Percentiles rank a stretch among this genome's conserved stretches.
Conservation (phyloP, 2,888 invertebrate genomes). For the Erebia palarica region DNA sequence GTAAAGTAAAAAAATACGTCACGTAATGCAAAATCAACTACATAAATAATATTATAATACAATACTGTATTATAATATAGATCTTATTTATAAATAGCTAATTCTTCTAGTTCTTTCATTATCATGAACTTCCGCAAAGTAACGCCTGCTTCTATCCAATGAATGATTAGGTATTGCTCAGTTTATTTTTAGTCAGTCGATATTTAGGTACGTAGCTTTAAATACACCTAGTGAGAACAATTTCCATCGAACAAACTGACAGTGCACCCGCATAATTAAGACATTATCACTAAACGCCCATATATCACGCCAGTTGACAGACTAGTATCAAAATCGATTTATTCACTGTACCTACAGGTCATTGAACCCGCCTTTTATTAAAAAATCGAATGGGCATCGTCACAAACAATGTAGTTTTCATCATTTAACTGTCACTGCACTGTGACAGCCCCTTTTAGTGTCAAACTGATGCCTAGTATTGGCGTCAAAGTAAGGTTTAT, state of each 20-base stretch:
- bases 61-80: no score
- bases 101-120: no score
- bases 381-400: conserved; percentile 34
- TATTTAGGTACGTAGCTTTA: neutral
- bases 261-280: conserved; percentile 24
- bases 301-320: conserved; percentile 23
- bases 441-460: conserved; percentile 41
- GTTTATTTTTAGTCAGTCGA: neutral
- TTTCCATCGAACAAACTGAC: conserved; percentile 14
- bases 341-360: conserved; percentile 18
- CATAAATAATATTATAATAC: no score
- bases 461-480: conserved; percentile 32
- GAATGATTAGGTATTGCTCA: no score
- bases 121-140: no score
- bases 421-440: conserved; percentile 45
- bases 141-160: no score
- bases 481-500: conserved; percentile 30
- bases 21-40: no score
- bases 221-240: conserved; percentile 3
- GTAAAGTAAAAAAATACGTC: no score
- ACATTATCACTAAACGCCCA: conserved; percentile 21
- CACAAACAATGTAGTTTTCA: conserved; percentile 40
- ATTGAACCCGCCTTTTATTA: conserved; percentile 23
- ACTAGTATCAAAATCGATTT: conserved; percentile 23
- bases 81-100: no score